Conservation (phyloP, 2,113 vertebrate species). For the Glareola pratincola region DNA sequence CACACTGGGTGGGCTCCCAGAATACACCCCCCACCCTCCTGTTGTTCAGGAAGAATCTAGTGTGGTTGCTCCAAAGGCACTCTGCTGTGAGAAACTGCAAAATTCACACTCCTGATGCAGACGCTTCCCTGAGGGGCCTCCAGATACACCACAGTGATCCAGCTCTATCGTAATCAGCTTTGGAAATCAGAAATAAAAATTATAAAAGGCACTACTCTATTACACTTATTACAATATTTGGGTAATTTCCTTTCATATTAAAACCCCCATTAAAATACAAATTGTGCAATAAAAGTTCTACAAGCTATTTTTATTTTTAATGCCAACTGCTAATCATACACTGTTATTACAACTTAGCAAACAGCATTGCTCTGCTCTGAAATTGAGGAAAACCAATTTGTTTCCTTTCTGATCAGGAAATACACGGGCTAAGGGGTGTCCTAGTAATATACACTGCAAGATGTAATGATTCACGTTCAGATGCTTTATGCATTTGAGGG, state of each 20-base stretch:
- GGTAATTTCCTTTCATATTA: neutral
- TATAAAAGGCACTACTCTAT: neutral
- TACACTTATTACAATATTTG: neutral
- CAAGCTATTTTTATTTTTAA: neutral
- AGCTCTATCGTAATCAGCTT: neutral
- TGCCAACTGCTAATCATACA: neutral
- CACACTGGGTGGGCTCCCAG: fast-evolving
- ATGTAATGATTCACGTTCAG: neutral
- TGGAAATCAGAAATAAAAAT: neutral
- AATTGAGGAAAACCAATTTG: neutral
- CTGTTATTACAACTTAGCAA: neutral
- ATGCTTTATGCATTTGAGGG: neutral
- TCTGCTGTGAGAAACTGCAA: neutral
- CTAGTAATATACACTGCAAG: neutral
- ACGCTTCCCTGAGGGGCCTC: neutral
- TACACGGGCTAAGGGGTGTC: neutral
- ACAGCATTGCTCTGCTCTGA: neutral
- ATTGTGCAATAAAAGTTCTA: neutral
- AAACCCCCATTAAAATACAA: constrained; percentile 9
- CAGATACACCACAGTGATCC: neutral
- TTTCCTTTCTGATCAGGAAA: neutral
- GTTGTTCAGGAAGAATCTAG: neutral
- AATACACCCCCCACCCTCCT: fast-evolving
- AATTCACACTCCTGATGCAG: neutral
- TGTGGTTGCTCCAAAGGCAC: neutral